phyloP scores from a whole-genome alignment of 1,140 invertebrate genomes.

The Chionoecetes opilio region DNA sequence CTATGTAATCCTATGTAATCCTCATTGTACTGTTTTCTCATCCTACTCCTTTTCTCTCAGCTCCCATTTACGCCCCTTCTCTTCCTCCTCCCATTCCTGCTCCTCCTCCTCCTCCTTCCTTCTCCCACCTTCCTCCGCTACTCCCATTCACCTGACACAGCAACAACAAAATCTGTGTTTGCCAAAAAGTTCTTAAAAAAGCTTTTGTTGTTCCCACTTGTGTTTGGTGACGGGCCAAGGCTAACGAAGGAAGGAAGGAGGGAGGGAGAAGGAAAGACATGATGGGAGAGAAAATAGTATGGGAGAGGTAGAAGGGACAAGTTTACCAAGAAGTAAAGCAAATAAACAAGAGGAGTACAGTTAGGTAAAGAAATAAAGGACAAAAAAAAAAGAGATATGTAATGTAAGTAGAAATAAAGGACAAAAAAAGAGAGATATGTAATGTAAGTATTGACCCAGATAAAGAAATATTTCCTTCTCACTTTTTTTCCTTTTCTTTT shows the following conservation, averaged over 20 bases:
- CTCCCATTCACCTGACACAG: background rate
- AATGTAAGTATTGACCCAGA: no score
- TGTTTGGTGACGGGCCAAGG: background rate
- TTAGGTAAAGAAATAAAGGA: no score
- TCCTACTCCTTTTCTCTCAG: background rate
- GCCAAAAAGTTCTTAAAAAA: background rate
- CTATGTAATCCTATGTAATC: no score
- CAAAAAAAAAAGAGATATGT: no score
- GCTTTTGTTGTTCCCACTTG: background rate
- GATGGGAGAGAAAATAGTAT: background rate
- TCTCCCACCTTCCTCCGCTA: background rate
- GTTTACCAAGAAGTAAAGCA: no score
- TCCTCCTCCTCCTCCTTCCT: background rate
- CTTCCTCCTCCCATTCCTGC: background rate
- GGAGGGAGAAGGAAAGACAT: background rate
- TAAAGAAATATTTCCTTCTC: no score
- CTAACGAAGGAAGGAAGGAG: background rate
- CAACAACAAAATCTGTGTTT: constrained; percentile 19
- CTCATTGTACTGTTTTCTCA: no score
- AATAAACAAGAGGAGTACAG: background rate
- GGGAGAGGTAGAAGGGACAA: background rate
- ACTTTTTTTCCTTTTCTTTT: no score
- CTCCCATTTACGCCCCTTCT: background rate
- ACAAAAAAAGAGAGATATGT: no score
- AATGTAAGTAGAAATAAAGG: no score